phyloP scores from a whole-genome alignment of 2,113 vertebrate species.

The Ciconia maguari region DNA sequence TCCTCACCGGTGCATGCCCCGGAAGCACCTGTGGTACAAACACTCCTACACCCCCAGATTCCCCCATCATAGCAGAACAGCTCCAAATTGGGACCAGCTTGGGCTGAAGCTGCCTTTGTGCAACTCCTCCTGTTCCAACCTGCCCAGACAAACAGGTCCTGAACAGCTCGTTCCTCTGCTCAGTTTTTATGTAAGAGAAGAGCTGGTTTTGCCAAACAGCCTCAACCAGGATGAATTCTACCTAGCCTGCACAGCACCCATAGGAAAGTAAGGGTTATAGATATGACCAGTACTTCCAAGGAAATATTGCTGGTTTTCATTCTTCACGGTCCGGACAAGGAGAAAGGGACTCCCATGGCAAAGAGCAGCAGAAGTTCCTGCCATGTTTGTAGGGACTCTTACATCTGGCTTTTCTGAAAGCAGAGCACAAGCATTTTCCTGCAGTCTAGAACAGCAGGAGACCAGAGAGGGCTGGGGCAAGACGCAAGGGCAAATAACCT shows the following conservation, averaged over 20 bases:
- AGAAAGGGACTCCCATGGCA: background rate
- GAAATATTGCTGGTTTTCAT: background rate
- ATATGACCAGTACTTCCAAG: background rate
- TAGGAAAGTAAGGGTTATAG: background rate
- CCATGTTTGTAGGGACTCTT: background rate
- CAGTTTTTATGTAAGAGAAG: background rate
- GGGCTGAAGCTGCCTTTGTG: background rate
- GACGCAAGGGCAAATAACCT: background rate
- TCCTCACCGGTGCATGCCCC: background rate
- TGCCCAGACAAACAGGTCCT: background rate
- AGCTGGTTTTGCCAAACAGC: background rate
- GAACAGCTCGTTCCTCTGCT: background rate
- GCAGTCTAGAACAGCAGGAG: background rate
- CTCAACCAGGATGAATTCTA: background rate
- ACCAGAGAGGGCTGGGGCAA: background rate
- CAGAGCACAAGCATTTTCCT: background rate
- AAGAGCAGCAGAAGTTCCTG: background rate
- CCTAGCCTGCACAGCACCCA: background rate
- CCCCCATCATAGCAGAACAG: rapidly evolving
- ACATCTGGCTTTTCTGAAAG: background rate
- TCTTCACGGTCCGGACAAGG: background rate
- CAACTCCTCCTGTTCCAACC: background rate
- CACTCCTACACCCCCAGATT: background rate
- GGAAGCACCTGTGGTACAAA: background rate
- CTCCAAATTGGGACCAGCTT: background rate